A percentile compares a stretch with the other conserved stretches of the same genome.
phyloP scores from a whole-genome alignment of 2,888 invertebrate genomes.

The Globia sparganii region DNA sequence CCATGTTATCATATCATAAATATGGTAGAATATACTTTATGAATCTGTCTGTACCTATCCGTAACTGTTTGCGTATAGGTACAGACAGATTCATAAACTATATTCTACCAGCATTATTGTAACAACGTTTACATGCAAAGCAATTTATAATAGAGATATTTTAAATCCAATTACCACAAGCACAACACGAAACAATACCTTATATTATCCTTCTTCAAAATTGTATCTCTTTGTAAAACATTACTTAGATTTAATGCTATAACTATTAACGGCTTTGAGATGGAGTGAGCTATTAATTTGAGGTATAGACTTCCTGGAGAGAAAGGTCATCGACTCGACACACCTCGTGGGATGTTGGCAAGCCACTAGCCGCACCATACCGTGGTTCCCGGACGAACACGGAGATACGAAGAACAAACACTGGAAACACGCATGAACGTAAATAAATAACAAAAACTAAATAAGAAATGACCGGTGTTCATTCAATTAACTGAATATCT shows the following conservation, averaged over 20 bases:
- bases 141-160: background rate
- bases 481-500: slow-evolving; percentile 23
- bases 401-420: slow-evolving; percentile 66
- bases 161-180: background rate
- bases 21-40: too few species aligned
- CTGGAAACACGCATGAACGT: slow-evolving; percentile 60
- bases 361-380: slow-evolving; percentile 71
- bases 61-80: too few species aligned
- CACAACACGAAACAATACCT: slow-evolving; percentile 16
- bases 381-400: slow-evolving; percentile 74
- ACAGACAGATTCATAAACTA: slow-evolving; percentile 4
- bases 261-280: slow-evolving; percentile 67
- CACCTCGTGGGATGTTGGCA: slow-evolving; percentile 84
- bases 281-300: slow-evolving; percentile 81
- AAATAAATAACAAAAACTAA: slow-evolving; percentile 40
- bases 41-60: too few species aligned
- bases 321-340: slow-evolving; percentile 80
- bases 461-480: slow-evolving; percentile 27
- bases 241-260: slow-evolving; percentile 51
- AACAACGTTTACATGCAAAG: background rate
- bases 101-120: background rate
- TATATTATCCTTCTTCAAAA: slow-evolving; percentile 23
- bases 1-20: background rate
- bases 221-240: slow-evolving; percentile 30
- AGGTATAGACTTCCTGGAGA: slow-evolving; percentile 82